These are phyloP conservation scores for Psilopsiagon aymara DNA, from an alignment of 2,113 vertebrate genomes.

Conservation along the genomic window DNA sequence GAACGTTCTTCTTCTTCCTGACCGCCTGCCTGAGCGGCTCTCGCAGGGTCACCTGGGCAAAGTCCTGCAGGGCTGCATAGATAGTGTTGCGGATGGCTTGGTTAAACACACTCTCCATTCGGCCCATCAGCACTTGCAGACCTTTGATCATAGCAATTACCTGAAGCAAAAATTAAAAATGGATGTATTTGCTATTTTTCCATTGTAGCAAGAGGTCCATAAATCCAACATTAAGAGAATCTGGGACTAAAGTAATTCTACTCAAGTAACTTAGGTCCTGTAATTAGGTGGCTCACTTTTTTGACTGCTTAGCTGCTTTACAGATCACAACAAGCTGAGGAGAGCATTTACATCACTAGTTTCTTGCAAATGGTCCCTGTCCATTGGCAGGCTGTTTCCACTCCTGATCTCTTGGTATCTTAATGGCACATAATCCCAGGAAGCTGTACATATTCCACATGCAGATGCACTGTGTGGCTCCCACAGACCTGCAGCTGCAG, in stretches of 20 bases:
- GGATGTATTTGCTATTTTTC: not conserved
- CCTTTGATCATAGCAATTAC: constrained; percentile 99
- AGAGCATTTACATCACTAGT: not conserved
- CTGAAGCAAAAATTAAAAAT: constrained; percentile 42
- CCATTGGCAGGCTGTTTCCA: not conserved
- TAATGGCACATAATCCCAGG: not conserved
- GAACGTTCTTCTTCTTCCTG: constrained; percentile 97
- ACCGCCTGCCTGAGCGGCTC: constrained; percentile 96
- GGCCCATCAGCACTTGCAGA: constrained; percentile 96
- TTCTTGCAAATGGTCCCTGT: not conserved
- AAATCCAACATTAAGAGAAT: not conserved
- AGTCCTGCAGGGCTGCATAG: constrained; percentile 97
- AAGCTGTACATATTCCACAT: fast-evolving
- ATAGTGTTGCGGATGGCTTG: constrained; percentile 99
- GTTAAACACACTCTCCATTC: constrained; percentile 99
- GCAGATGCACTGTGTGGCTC: not conserved
- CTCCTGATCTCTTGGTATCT: not conserved
- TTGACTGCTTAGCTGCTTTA: not conserved
- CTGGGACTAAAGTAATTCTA: not conserved
- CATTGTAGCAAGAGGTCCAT: not conserved
- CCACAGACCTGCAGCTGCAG: not conserved
- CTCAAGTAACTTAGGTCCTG: not conserved
- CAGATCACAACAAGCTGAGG: not conserved
- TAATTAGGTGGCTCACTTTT: not conserved
- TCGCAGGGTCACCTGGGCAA: constrained; percentile 92